Percentiles rank a stretch among this genome's conserved stretches.
Evolutionary conservation across 1,140 invertebrate genomes (phyloP).

Genomic region (Drosophila paulistorum): DNA sequence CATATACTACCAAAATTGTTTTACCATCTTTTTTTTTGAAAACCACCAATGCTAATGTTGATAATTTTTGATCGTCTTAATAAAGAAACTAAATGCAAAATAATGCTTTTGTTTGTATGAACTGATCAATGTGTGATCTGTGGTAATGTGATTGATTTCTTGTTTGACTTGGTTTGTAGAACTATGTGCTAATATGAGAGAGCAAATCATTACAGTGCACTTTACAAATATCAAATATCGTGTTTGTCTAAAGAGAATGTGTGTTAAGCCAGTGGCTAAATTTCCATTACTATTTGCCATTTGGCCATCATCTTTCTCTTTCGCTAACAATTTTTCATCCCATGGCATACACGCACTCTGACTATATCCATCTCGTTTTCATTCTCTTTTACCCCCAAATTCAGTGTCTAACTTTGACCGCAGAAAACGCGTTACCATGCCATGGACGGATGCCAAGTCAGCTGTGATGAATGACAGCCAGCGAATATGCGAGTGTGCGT

Average conservation of each 20-base stretch:
- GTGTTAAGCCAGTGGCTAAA: slow-evolving; percentile 43
- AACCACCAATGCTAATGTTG: too few species aligned
- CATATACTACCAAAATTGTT: too few species aligned
- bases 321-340: slow-evolving; percentile 53
- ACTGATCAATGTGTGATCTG: not conserved
- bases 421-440: slow-evolving; percentile 57
- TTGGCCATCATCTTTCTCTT: slow-evolving; percentile 13
- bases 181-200: not conserved
- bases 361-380: not conserved
- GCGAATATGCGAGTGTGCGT: slow-evolving; percentile 37
- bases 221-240: slow-evolving; percentile 19
- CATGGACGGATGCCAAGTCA: slow-evolving; percentile 40
- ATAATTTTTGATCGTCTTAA: too few species aligned
- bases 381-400: not conserved
- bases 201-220: slow-evolving; percentile 20
- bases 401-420: slow-evolving; percentile 53
- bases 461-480: slow-evolving; percentile 72
- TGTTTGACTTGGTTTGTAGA: not conserved
- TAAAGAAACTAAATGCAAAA: too few species aligned
- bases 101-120: too few species aligned
- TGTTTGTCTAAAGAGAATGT: slow-evolving; percentile 70
- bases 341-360: slow-evolving; percentile 20
- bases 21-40: too few species aligned
- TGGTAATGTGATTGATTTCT: not conserved
- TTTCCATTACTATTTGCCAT: slow-evolving; percentile 13